Evolutionary conservation across 1,140 invertebrate species (phyloP).

Genomic region (Bombus affinis): DNA sequence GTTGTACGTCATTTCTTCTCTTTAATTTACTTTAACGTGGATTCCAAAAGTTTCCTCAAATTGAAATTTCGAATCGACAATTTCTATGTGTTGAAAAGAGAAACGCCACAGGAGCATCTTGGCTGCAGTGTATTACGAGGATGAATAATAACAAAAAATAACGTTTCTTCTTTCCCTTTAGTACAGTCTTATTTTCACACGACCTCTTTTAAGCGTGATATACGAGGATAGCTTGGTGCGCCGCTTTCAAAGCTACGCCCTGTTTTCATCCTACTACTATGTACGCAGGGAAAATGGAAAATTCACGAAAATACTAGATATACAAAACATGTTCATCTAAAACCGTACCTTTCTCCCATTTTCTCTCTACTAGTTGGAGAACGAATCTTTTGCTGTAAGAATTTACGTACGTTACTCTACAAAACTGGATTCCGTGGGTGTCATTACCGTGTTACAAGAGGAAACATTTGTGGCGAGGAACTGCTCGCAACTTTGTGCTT

Average conservation of each 20-base stretch:
- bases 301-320: slow-evolving; percentile 15
- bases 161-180: slow-evolving; percentile 13
- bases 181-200: slow-evolving; percentile 13
- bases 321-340: background rate
- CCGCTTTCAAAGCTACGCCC: slow-evolving; percentile 5
- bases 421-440: slow-evolving; percentile 31
- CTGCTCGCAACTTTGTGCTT: background rate
- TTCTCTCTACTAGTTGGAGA: background rate
- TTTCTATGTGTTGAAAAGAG: background rate
- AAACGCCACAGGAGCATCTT: background rate
- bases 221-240: background rate
- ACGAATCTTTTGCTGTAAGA: slow-evolving; percentile 32
- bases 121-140: background rate
- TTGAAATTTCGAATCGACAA: background rate
- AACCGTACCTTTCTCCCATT: background rate
- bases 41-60: background rate
- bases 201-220: slow-evolving; percentile 11
- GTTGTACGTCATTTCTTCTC: background rate
- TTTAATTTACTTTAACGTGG: background rate
- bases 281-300: slow-evolving; percentile 23
- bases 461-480: slow-evolving; percentile 7
- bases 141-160: slow-evolving; percentile 33
- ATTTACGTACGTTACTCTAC: slow-evolving; percentile 22
- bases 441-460: slow-evolving; percentile 36
- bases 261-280: slow-evolving; percentile 27